Conservation (phyloP, 2,888 invertebrate genomes). For the Esperia sulphurella region DNA sequence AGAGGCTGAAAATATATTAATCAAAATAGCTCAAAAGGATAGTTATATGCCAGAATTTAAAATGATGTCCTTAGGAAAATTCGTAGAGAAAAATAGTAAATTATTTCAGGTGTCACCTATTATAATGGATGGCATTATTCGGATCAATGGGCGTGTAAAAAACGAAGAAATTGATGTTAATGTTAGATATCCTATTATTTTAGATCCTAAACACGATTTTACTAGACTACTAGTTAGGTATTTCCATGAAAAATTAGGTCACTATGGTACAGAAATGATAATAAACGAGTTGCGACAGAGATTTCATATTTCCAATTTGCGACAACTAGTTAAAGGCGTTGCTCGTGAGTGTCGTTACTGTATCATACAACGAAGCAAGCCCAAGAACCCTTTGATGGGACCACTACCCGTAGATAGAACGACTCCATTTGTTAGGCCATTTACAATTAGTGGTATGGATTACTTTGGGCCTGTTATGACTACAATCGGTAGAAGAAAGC, state of each 20-base stretch:
- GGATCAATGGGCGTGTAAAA: not conserved
- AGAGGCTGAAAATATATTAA: not conserved
- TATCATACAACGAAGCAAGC: not conserved
- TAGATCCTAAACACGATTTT: not conserved
- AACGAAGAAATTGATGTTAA: not conserved
- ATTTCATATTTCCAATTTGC: constrained; percentile 2
- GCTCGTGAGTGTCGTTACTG: constrained; percentile 1
- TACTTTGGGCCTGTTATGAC: constrained; percentile 10
- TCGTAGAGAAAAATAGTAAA: not conserved
- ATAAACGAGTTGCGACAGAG: constrained; percentile 10
- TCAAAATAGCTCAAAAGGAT: not conserved
- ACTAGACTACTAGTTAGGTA: not conserved
- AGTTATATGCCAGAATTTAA: not conserved
- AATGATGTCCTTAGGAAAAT: not conserved
- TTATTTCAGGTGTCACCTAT: not conserved
- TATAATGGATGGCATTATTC: not conserved
- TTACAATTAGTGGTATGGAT: constrained; percentile 8
- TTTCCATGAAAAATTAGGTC: not conserved
- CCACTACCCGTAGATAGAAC: constrained; percentile 14
- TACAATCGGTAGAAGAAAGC: constrained; percentile 7
- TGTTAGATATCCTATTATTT: not conserved
- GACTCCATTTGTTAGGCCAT: constrained; percentile 1
- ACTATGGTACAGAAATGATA: constrained; percentile 5
- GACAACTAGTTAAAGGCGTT: constrained; percentile 4
- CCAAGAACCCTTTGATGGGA: constrained; percentile 3